Evolutionary conservation across 2,888 invertebrate genomes (phyloP), one percentile per base, ranked within the genome.

Genomic region (Troides aeacus): DNA sequence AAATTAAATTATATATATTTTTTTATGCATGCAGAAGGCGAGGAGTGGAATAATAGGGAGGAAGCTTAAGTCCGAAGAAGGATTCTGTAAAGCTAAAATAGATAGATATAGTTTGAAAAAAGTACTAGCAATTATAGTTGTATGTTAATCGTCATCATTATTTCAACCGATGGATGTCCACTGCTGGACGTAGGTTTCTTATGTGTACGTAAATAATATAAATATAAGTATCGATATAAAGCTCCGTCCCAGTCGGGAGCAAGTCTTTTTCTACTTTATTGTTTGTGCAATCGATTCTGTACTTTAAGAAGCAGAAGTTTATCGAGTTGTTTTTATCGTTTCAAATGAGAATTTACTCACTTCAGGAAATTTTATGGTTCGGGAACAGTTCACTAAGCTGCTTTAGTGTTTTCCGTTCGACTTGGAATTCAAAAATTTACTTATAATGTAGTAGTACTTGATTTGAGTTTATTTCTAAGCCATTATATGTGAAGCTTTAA

Each of bases 211-310:
- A 23, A 4, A 21, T 57, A 21, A 36, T 36, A 56, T 23, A 36
- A n/a, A 30, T 53, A 53, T 23, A 36, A 8, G 10, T 36, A 23
- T 62, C 63, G 63, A 56, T 10, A 62, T 10, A 6, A 10, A 30
- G 10, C 21, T 7, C 64, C n/a, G 30, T 53, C 30, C 59, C 50
- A 64, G 12, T 64, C 53, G 50, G 36, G 57, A 23, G 23, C 63
- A 53, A 63, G 58, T 58, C 30, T 64, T 64, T 58, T 36, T 50
- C 17, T 59, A 59, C 59, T 60, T 58, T 59, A 68, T 60, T 64
- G 68, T 68, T 68, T 64, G 68, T 59, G 59, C 23, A 59, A 64
- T 68, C 68, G 63, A 68, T 59, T 63, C 53, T 39, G 59, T 50
- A 36, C 50, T 62, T 58, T 53, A 59, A 68, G 62, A 59, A 46